phyloP scores from a whole-genome alignment of 2,888 invertebrate species.

The Drosophila pseudotalamancana region DNA sequence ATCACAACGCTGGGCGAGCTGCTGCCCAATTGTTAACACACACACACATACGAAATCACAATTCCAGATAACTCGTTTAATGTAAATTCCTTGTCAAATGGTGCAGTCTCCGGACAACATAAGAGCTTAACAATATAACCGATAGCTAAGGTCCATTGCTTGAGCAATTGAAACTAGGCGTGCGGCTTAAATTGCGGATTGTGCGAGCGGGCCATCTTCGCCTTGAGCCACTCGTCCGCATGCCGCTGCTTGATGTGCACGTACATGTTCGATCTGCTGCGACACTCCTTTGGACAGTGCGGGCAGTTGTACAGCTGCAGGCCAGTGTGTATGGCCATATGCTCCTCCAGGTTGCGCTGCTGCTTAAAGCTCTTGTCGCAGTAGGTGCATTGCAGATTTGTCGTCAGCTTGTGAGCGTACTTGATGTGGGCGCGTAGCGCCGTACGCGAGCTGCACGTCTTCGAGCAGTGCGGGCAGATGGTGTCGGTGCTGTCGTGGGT shows the following conservation, averaged over 20 bases:
- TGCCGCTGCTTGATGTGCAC: constrained; percentile 81
- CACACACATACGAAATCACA: background rate
- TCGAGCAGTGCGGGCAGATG: constrained; percentile 63
- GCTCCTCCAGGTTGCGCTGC: constrained; percentile 78
- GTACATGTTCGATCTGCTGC: constrained; percentile 81
- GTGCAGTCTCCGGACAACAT: constrained; percentile 12
- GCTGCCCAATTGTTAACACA: constrained; percentile 85
- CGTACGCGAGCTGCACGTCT: constrained; percentile 72
- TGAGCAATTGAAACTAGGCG: no score
- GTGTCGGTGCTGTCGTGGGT: constrained; percentile 69
- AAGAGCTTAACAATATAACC: constrained; percentile 2
- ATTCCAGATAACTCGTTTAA: constrained; percentile 3
- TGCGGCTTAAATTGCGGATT: constrained; percentile 62
- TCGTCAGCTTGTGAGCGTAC: constrained; percentile 75
- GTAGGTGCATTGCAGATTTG: constrained; percentile 72
- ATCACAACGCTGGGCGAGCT: constrained; percentile 95
- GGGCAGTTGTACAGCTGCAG: constrained; percentile 78
- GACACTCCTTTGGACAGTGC: constrained; percentile 80
- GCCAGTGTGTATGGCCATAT: constrained; percentile 81
- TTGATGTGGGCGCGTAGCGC: constrained; percentile 75
- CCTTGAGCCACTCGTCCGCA: constrained; percentile 77
- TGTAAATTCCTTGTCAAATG: constrained; percentile 37
- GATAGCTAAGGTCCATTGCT: background rate
- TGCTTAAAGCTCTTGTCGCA: constrained; percentile 80
- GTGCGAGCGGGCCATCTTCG: constrained; percentile 76